Conservation (phyloP, 2,797 vertebrate genomes). For the Sebastolobus alascanus region DNA sequence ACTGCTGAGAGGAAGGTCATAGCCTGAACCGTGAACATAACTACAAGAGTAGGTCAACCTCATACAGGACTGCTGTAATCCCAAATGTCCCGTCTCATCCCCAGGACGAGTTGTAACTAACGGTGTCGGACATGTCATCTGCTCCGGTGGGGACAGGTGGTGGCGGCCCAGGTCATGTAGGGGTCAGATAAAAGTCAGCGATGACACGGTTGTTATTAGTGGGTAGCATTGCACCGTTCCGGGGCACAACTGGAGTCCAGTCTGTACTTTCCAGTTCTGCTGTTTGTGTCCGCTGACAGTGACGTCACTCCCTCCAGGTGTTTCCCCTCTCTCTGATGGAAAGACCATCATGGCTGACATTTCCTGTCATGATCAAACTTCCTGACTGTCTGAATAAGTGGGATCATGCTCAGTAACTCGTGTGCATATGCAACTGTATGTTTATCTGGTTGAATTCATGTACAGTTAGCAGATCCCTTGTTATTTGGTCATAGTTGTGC, state of each 20-base stretch:
- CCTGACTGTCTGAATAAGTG: conserved; percentile 71
- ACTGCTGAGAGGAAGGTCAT: conserved; percentile 66
- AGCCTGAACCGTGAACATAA: conserved; percentile 44
- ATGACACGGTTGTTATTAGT: conserved; percentile 60
- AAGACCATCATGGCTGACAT: conserved; percentile 67
- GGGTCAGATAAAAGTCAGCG: conserved; percentile 45
- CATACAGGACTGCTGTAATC: conserved; percentile 42
- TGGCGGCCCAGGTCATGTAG: conserved; percentile 18
- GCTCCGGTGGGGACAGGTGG: conserved; percentile 30
- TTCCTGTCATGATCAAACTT: conserved; percentile 80
- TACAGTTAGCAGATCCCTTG: background rate
- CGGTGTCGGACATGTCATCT: conserved; percentile 35
- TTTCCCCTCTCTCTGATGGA: conserved; percentile 82
- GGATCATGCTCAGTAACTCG: conserved; percentile 32
- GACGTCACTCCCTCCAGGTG: conserved; percentile 85
- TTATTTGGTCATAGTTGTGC: background rate
- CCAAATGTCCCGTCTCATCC: conserved; percentile 28
- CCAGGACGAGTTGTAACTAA: conserved; percentile 15
- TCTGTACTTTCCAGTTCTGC: conserved; percentile 83
- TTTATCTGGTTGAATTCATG: conserved; percentile 28
- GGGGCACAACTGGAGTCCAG: conserved; percentile 42
- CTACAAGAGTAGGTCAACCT: conserved; percentile 57
- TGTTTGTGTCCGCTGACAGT: conserved; percentile 80
- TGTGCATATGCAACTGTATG: conserved; percentile 4
- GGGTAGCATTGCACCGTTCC: conserved; percentile 38